A percentile compares a stretch with the other conserved stretches of the same genome.
phyloP scores from a whole-genome alignment of 2,888 invertebrate species.

The Cryptocephalus moraei region DNA sequence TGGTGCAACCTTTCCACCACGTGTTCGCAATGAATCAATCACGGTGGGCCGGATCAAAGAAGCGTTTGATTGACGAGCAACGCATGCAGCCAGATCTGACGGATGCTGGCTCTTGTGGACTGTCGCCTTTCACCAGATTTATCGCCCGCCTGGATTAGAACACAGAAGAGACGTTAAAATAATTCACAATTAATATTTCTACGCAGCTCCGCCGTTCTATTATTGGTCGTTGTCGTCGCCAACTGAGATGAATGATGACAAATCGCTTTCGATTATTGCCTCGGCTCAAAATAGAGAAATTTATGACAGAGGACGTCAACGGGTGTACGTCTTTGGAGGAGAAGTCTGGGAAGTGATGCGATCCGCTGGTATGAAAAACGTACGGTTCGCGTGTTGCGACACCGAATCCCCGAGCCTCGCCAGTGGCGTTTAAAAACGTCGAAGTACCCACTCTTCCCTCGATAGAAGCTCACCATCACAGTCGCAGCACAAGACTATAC shows the following conservation, averaged over 20 bases:
- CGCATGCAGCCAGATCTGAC: constrained; percentile 23
- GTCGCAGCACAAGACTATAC: no score
- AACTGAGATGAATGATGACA: constrained; percentile 5
- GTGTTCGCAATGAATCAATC: constrained; percentile 38
- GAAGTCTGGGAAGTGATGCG: no score
- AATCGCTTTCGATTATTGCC: constrained; percentile 11
- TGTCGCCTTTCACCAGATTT: constrained; percentile 19
- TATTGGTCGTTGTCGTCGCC: constrained; percentile 7
- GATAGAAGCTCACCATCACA: no score
- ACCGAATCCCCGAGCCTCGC: no score
- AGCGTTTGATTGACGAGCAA: constrained; percentile 30
- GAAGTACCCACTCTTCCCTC: no score
- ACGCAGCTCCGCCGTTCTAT: constrained; percentile 12
- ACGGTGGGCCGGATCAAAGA: constrained; percentile 31
- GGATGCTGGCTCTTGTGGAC: constrained; percentile 17
- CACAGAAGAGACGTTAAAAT: constrained; percentile 17
- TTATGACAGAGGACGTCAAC: not conserved
- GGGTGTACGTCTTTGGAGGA: no score
- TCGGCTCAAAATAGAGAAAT: constrained; percentile 9
- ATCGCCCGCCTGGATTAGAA: constrained; percentile 22
- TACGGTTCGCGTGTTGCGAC: no score
- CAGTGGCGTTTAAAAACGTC: no score
- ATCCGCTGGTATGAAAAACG: no score
- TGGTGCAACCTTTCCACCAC: constrained; percentile 21
- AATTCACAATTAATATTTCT: constrained; percentile 27